Percentiles rank a stretch among this genome's conserved stretches.
phyloP scores from a whole-genome alignment of 2,797 vertebrate genomes.

The Agapornis canus region DNA sequence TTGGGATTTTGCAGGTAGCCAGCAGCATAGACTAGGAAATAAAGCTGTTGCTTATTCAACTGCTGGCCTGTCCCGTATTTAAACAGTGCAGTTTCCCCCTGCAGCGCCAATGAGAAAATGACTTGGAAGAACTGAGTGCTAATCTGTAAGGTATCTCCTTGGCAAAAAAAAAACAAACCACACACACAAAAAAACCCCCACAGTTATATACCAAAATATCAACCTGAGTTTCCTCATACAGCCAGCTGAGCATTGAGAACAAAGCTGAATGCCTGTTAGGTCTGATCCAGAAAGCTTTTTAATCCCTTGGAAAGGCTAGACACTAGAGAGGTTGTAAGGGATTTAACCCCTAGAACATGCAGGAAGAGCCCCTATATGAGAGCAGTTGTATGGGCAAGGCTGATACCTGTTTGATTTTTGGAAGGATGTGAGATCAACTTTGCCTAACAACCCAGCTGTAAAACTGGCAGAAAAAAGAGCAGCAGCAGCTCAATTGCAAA shows the following conservation, averaged over 20 bases:
- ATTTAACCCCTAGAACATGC: neutral
- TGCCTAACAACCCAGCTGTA: constrained; percentile 9
- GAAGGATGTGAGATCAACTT: neutral
- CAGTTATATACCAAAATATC: neutral
- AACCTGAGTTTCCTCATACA: neutral
- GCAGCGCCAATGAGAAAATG: neutral
- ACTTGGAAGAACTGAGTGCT: neutral
- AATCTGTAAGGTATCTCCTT: neutral
- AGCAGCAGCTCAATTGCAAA: constrained; percentile 19
- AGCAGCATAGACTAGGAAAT: neutral
- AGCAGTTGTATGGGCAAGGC: neutral
- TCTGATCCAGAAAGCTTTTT: neutral
- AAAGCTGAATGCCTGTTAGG: neutral
- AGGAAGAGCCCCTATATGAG: neutral
- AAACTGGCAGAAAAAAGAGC: neutral
- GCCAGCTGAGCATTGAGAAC: neutral
- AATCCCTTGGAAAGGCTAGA: neutral
- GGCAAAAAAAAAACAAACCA: neutral
- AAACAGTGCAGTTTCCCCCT: neutral
- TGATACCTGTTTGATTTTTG: constrained; percentile 28
- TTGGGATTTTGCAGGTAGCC: neutral
- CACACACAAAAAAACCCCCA: too few species aligned
- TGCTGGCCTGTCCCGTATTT: neutral
- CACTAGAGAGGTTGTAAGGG: neutral
- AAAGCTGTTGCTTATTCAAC: neutral